These are phyloP conservation scores for Etheostoma perlongum DNA, from an alignment of 2,797 vertebrate genomes.

Conservation along the genomic window DNA sequence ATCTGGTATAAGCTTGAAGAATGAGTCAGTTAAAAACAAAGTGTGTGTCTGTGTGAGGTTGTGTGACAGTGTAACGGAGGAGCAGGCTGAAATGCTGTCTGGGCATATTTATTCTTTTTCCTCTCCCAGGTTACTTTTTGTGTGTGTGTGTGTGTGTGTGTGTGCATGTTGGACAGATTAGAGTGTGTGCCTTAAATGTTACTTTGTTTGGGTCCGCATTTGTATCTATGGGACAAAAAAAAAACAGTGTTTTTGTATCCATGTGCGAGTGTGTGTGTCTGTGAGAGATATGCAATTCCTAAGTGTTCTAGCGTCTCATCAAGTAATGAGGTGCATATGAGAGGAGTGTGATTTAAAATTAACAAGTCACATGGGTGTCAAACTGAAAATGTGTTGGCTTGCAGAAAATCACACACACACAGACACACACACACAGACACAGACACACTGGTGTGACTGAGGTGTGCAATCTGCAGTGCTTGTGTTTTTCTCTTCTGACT, in stretches of 20 bases:
- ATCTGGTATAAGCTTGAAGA: constrained; percentile 13
- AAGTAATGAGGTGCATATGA: constrained; percentile 70
- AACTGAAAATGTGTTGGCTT: constrained; percentile 57
- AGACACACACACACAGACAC: neutral
- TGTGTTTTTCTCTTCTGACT: constrained; percentile 43
- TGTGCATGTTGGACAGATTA: constrained; percentile 38
- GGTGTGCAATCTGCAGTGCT: constrained; percentile 41
- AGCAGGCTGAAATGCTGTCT: constrained; percentile 54
- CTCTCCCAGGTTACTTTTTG: constrained; percentile 46
- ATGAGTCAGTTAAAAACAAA: constrained; percentile 24
- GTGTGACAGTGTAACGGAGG: constrained; percentile 49
- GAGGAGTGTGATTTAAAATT: constrained; percentile 64
- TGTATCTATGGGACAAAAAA: constrained; percentile 19
- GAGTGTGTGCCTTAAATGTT: constrained; percentile 48
- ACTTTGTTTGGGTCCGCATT: constrained; percentile 30
- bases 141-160: constrained; percentile 34
- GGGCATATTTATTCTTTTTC: constrained; percentile 26
- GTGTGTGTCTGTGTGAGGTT: constrained; percentile 23
- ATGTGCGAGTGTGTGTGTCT: constrained; percentile 11
- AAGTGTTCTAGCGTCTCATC: constrained; percentile 58
- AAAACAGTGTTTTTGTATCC: neutral
- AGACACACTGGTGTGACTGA: constrained; percentile 45
- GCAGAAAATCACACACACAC: constrained; percentile 40
- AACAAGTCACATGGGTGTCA: constrained; percentile 68
- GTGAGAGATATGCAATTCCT: constrained; percentile 39